Evolutionary conservation across 1,140 invertebrate species (phyloP).

Genomic region (Magallana gigas): DNA sequence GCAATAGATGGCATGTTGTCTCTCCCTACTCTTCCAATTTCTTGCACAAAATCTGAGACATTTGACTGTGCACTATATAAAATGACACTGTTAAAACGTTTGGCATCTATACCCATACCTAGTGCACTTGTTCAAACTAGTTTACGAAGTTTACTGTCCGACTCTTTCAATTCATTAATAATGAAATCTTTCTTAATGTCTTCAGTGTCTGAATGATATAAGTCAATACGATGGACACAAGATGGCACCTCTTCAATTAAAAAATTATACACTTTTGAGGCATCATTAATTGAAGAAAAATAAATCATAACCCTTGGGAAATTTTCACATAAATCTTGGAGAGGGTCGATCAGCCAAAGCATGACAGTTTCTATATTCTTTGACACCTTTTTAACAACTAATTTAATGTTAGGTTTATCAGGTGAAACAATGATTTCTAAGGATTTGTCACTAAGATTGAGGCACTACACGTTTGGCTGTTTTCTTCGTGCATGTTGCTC

Average conservation of each 20-base stretch:
- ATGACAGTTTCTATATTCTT: conserved; percentile 12
- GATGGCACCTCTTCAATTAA: conserved; percentile 23
- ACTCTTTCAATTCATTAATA: too few relatives aligned
- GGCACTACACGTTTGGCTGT: background rate
- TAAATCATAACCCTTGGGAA: conserved; percentile 45
- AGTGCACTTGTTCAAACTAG: too few relatives aligned
- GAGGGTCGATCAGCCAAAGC: conserved; percentile 41
- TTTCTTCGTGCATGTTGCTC: conserved; percentile 41
- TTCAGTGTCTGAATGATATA: too few relatives aligned
- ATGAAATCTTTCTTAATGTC: too few relatives aligned
- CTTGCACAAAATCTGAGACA: too few relatives aligned
- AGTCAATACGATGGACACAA: background rate
- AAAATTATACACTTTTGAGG: conserved; percentile 41
- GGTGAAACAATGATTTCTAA: background rate
- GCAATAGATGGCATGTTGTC: too few relatives aligned
- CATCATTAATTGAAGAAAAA: conserved; percentile 40
- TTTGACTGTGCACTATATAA: too few relatives aligned
- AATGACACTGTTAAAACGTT: too few relatives aligned
- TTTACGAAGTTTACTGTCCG: too few relatives aligned
- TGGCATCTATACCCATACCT: too few relatives aligned
- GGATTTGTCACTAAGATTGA: background rate
- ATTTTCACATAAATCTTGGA: background rate
- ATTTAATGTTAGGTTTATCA: conserved; percentile 29
- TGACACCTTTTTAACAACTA: background rate
- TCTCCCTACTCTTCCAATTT: too few relatives aligned